Evolutionary conservation across 2,797 vertebrate genomes (phyloP).

Genomic region (Microcaecilia unicolor): DNA sequence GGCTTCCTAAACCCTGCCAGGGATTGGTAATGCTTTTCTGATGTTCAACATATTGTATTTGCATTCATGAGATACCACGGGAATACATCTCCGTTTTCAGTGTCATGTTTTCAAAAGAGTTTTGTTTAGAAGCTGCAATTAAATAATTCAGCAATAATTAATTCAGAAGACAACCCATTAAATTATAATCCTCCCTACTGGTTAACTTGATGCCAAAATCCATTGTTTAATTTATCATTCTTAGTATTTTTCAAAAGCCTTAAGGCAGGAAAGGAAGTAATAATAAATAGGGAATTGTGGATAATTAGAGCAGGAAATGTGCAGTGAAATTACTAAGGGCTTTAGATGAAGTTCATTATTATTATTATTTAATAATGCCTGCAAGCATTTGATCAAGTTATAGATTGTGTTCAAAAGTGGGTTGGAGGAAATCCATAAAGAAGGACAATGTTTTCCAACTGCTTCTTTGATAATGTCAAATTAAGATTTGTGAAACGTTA

Average conservation of each 20-base stretch:
- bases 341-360: slow-evolving; percentile 72
- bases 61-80: neutral
- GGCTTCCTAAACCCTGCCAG: no score
- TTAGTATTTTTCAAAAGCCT: slow-evolving; percentile 65
- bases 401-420: slow-evolving; percentile 55
- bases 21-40: no score
- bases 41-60: no score
- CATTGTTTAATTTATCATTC: slow-evolving; percentile 71
- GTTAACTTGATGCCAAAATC: slow-evolving; percentile 58
- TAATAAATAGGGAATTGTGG: slow-evolving; percentile 70
- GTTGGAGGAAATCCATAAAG: slow-evolving; percentile 39
- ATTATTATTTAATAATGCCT: slow-evolving; percentile 69
- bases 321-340: slow-evolving; percentile 69
- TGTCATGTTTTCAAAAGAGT: slow-evolving; percentile 34
- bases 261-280: slow-evolving; percentile 60
- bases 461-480: slow-evolving; percentile 15
- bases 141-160: slow-evolving; percentile 69
- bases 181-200: slow-evolving; percentile 62
- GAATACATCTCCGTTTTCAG: slow-evolving; percentile 15
- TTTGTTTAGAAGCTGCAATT: slow-evolving; percentile 57
- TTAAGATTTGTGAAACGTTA: slow-evolving; percentile 24
- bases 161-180: slow-evolving; percentile 64
- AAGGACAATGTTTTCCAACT: slow-evolving; percentile 25
- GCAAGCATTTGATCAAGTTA: slow-evolving; percentile 64
- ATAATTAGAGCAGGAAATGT: slow-evolving; percentile 68